Percentiles rank a stretch among this genome's conserved stretches.
phyloP scores from a whole-genome alignment of 2,113 vertebrate genomes.

The Maccullochella peelii region DNA sequence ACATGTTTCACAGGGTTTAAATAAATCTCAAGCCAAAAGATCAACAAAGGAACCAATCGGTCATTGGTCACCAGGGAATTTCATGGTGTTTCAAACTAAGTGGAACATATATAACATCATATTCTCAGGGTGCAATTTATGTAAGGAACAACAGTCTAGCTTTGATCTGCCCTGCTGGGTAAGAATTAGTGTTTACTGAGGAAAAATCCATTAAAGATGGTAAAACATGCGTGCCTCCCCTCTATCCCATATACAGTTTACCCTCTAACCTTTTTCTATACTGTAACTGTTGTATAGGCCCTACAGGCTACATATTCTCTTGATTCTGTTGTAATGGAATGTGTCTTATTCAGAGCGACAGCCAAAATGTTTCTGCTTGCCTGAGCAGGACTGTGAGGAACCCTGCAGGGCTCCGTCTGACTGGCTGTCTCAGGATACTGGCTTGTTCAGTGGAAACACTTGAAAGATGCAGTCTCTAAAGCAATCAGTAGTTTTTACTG shows the following conservation, averaged over 20 bases:
- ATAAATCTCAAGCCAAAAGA: conserved; percentile 24
- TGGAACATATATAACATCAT: background rate
- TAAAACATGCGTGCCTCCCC: conserved; percentile 11
- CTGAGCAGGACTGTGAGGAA: conserved; percentile 76
- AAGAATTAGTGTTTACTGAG: conserved; percentile 9
- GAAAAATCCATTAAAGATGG: conserved; percentile 28
- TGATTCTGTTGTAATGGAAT: conserved; percentile 73
- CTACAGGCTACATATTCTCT: conserved; percentile 63
- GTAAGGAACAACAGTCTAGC: background rate
- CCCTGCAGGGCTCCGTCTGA: conserved; percentile 68
- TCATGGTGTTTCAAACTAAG: conserved; percentile 23
- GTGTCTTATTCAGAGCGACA: conserved; percentile 66
- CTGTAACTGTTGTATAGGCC: conserved; percentile 62
- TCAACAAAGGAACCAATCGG: conserved; percentile 13
- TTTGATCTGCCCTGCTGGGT: conserved; percentile 28
- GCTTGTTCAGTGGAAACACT: conserved; percentile 23
- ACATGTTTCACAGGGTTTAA: conserved; percentile 8
- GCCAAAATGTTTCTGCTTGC: conserved; percentile 76
- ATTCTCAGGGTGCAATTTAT: conserved; percentile 26
- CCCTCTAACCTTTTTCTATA: conserved; percentile 13
- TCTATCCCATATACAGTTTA: background rate
- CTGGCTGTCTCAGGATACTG: conserved; percentile 56
- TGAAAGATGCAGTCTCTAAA: conserved; percentile 31
- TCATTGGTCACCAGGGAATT: conserved; percentile 15
- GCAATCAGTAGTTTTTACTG: background rate